Percentiles rank a stretch among this genome's conserved stretches.
Conservation (phyloP, 2,888 invertebrate genomes). For the Sinohyriopsis cumingii region DNA sequence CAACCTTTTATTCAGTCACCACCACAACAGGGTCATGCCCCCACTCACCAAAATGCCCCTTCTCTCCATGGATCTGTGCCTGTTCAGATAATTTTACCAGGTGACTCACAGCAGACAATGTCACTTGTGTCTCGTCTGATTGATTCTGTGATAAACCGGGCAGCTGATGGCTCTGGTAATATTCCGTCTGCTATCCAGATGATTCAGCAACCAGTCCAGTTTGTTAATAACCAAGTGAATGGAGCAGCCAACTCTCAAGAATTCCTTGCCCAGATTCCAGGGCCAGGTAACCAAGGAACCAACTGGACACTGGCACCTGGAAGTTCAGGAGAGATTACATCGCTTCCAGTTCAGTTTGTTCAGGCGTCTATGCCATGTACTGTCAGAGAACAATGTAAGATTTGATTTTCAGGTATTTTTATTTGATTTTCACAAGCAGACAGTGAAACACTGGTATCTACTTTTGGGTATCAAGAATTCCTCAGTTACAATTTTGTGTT, state of each 20-base stretch:
- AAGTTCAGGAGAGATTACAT: no score
- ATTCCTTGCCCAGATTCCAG: conserved; percentile 35
- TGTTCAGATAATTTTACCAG: conserved; percentile 35
- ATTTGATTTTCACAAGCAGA: no score
- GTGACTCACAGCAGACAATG: conserved; percentile 33
- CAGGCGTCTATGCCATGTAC: no score
- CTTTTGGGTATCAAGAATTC: no score
- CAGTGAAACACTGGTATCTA: no score
- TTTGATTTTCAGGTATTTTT: no score
- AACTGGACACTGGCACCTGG: no score
- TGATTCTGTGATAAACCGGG: conserved; percentile 26
- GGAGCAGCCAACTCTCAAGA: conserved; percentile 17
- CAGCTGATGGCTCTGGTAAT: conserved; percentile 2
- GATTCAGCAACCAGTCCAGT: conserved; percentile 9
- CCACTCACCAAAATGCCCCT: conserved; percentile 5
- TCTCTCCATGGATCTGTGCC: conserved; percentile 31
- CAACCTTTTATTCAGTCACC: neutral
- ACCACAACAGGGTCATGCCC: conserved; percentile 4
- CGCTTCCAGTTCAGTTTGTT: no score
- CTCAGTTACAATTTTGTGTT: no score
- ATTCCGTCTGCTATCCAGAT: neutral
- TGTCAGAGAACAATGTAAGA: no score
- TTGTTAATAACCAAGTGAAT: conserved; percentile 3
- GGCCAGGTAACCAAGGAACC: neutral
- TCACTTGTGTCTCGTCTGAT: conserved; percentile 33